These are phyloP conservation scores for Calameuta pallipes DNA, from an alignment of 2,888 invertebrate genomes.

Conservation along the genomic window DNA sequence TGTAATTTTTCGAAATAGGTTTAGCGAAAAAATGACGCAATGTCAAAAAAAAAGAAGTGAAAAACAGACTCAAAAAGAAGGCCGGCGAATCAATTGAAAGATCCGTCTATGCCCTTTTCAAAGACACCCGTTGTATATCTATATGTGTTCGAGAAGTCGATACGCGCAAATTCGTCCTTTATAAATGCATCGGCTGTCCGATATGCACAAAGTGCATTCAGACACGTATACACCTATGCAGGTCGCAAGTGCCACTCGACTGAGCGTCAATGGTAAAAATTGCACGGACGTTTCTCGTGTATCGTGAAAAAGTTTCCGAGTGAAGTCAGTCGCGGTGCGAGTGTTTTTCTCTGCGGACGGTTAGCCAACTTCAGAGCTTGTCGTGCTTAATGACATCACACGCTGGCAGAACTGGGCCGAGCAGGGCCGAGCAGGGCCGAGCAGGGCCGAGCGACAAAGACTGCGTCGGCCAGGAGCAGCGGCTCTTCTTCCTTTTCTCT, in stretches of 20 bases:
- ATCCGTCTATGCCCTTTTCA: background rate
- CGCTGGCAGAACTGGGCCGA: slow-evolving; percentile 13
- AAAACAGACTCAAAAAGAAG: too few relatives aligned
- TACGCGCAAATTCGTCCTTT: background rate
- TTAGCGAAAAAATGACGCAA: background rate
- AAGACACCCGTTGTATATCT: background rate
- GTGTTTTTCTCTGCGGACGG: slow-evolving; percentile 4
- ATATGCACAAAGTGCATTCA: background rate
- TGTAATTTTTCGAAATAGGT: background rate
- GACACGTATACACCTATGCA: background rate
- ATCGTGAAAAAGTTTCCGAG: background rate
- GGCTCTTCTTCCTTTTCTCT: background rate
- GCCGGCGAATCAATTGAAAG: background rate
- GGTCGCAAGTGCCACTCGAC: background rate
- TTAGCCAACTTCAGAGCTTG: slow-evolving; percentile 18
- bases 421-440: slow-evolving; percentile 4
- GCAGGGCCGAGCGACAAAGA: slow-evolving; percentile 12
- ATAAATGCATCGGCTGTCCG: background rate
- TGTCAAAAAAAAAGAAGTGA: background rate
- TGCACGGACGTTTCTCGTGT: background rate
- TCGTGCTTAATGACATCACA: slow-evolving; percentile 16
- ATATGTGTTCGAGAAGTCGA: background rate
- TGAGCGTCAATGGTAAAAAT: background rate
- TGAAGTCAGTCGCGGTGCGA: background rate
- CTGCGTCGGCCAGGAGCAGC: background rate